Evolutionary conservation across 1,140 invertebrate genomes (phyloP), one percentile per base, ranked within the genome.

Genomic region (Vanessa atalanta): DNA sequence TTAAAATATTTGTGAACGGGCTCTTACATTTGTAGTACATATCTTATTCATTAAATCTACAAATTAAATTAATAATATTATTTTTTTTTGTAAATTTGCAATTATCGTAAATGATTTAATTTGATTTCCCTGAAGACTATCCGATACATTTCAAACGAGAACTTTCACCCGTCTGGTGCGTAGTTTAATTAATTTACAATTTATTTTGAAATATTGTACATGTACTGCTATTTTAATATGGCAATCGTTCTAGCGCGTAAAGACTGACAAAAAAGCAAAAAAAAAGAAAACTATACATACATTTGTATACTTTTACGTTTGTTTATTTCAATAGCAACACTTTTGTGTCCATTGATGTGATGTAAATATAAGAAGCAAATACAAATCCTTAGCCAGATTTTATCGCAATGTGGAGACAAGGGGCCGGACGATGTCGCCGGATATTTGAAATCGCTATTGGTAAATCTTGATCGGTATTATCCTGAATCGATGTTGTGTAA

Each of bases 91-190:
- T 31, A 31, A 20, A 60, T 48, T 69, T 68, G 12, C 15, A 43
- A 31, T 43, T 37, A 53, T 69, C 16, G 12, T 69, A 69, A 23
- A 31, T 13, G 23, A 60, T 60, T 47, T 48, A n/a, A 53, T 57
- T 60, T 48, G 67, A 69, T 69, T 69, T 69, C 67, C 67, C 67
- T 12, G 1, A 60, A 57, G 67, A 60, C 16, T 55, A 8, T 57
- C 53, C 11, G 20, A 14, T 11, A 14, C 13, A 50, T 57, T 23
- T 57, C 2, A 12, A 57, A 57, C 53, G 53, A 57, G 53, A 57
- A 57, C 2, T 0, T 43, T 5, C 9, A 43, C 0, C 37, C 9
- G 37, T 43, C 37, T 43, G 1, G 7, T 43, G 37, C 37, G 7
- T 31, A 31, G 26, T 4, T 3, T 31, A 4, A 31, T 31, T 6